Base-by-base conservation (phyloP, 1,140 invertebrate species). In the Asobara japonica region DNA sequence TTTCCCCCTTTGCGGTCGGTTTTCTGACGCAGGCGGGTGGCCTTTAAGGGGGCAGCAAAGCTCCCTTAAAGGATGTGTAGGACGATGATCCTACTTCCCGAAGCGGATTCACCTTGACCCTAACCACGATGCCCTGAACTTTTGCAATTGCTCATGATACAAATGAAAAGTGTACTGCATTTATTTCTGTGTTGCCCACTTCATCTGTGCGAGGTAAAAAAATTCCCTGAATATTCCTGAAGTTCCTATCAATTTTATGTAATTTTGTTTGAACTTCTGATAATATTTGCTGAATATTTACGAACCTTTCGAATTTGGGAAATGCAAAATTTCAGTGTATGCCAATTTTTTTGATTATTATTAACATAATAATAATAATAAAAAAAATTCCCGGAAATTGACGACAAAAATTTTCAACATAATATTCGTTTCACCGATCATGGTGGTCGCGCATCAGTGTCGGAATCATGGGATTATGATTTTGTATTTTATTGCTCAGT, bases 21-120 rank as follows among this genome's bases (percentile, higher is more conserved):
- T 36, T 7, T 69, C 66, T 1, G 45, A 51, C n/a, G 45, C 4
- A 51, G 31, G n/a, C 45, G 16, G 45, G n/a, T 51, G 45, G 45
- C 45, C n/a, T 51, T 20, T 51, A n/a, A n/a, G 45, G 20, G 20
- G 45, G 16, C 10, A 27, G 22, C 20, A 22, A 18, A 18, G 67
- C 68, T 25, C 68, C 60, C 51, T 36, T 18, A 36, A 10, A 31
- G n/a, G n/a, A n/a, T n/a, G n/a, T n/a, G 20, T 30, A 70, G 71
- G 71, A 69, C 71, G 56, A 73, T 48, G 61, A 74, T 74, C 62
- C 72, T 71, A 33, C 60, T 56, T 6, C 29, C 22, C 31, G 29
- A 69, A 38, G 72, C 60, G 38, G 16, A 48, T 74, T 45, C 68
- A 71, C 73, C 73, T 74, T 74, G 73, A 71, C 73, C 65, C 31